These are phyloP conservation scores for Spodoptera picta DNA, from an alignment of 2,888 invertebrate genomes.

Conservation along the genomic window DNA sequence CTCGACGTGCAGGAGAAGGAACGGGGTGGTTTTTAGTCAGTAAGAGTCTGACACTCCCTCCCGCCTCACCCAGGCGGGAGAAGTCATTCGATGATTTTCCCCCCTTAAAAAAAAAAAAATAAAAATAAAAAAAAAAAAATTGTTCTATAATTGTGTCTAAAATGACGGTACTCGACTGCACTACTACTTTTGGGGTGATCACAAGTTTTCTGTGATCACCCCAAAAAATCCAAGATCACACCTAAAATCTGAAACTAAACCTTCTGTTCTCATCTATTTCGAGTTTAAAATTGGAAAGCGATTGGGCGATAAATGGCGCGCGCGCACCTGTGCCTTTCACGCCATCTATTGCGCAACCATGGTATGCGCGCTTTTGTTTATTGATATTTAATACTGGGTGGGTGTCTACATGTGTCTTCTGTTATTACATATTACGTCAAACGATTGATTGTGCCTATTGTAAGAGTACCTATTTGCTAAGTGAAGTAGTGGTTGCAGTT, in stretches of 20 bases:
- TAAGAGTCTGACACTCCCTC: too few species aligned
- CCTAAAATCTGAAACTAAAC: background rate
- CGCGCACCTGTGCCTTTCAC: constrained; percentile 64
- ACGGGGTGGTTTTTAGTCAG: too few species aligned
- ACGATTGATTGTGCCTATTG: constrained; percentile 18
- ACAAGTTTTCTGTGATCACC: too few species aligned
- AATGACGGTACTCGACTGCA: too few species aligned
- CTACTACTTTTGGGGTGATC: too few species aligned
- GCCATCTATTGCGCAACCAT: constrained; percentile 51
- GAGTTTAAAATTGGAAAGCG: constrained; percentile 58
- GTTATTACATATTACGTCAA: constrained; percentile 43
- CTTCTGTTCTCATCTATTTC: constrained; percentile 37
- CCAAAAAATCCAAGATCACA: background rate
- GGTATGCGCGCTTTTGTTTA: constrained; percentile 52
- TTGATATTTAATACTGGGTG: constrained; percentile 50
- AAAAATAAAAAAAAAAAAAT: too few species aligned
- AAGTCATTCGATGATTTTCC: too few species aligned
- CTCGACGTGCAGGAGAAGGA: too few species aligned
- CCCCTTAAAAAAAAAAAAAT: too few species aligned
- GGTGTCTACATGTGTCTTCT: constrained; percentile 40
- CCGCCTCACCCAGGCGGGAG: too few species aligned
- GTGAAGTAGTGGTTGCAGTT: constrained; percentile 2
- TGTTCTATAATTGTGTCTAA: too few species aligned
- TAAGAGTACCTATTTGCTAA: constrained; percentile 14
- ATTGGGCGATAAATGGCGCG: constrained; percentile 51